Evolutionary conservation across 2,797 vertebrate genomes (phyloP).

Genomic region (Tadarida brasiliensis): DNA sequence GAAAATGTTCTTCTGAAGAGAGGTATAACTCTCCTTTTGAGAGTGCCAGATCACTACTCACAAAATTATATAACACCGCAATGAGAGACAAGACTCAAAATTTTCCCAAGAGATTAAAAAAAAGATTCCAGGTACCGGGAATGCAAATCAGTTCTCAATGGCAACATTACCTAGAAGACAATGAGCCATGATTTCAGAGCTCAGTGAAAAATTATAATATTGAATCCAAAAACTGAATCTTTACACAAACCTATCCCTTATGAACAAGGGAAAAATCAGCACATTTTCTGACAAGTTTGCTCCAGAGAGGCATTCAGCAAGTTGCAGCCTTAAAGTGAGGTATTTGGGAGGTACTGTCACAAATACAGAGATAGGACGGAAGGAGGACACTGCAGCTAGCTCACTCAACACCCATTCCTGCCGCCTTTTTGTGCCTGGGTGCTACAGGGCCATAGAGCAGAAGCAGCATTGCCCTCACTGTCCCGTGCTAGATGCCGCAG

Average conservation of each 20-base stretch:
- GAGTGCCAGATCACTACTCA: background rate
- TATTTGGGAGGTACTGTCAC: background rate
- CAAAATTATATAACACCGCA: background rate
- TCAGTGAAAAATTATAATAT: background rate
- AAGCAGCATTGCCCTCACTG: background rate
- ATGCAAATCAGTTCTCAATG: background rate
- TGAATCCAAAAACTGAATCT: background rate
- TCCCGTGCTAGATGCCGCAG: background rate
- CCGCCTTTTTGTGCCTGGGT: fast-evolving
- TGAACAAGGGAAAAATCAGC: background rate
- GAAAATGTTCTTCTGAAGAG: background rate
- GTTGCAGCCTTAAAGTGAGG: background rate
- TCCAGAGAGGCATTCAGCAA: background rate
- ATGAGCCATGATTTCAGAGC: constrained; percentile 14
- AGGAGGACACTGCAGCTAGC: background rate
- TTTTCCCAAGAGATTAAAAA: background rate
- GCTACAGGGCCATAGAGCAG: background rate
- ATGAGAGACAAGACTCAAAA: background rate
- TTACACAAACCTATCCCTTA: background rate
- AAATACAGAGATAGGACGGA: background rate
- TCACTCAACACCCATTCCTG: background rate
- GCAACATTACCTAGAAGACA: constrained; percentile 48
- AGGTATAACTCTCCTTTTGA: background rate
- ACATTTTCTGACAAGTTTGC: background rate
- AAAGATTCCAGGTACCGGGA: background rate